Evolutionary conservation across 2,797 vertebrate genomes (phyloP), one percentile per base, ranked within the genome.

Genomic region (Melanotaenia maccullochi): DNA sequence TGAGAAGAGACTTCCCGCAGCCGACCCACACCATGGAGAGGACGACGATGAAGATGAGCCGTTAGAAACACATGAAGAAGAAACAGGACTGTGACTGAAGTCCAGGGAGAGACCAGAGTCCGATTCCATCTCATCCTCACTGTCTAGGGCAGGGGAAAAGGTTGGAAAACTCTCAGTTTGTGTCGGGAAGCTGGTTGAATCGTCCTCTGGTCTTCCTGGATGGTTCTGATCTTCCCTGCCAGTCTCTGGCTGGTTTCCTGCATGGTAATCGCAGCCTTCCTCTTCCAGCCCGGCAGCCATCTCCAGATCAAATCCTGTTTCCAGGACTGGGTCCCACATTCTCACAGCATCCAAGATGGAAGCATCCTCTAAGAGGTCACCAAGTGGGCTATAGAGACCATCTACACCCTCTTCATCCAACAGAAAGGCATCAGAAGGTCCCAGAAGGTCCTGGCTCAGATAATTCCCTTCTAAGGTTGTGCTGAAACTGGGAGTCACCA

Each of bases 51-150:
- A 93, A 1, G 91, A 94, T 7, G 95, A 96, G 7, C 94, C 94
- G 78, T 97, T 96, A 0, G 97, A 98, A 77, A 92, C 92, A 87
- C 94, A 95, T 49, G 96, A 95, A 54, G 97, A 95, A 54, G 97
- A 99, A 58, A 94, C 93, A 1, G 96, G 96, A 25, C 96, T 97
- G 89, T 93, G 95, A 88, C 97, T 97, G 2, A 95, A 98, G 91
- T 97, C 94, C 80, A 99, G 85, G 62, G 97, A 99, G 24, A 99
- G 96, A 18, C 97, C 98, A 0, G 97, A 99, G 89, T 99, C 97
- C 0, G 97, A 97, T 55, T 98, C 97, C 3, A 94, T 93, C 69
- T 96, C 96, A 58, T 94, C 93, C 4, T 94, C 89, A 2, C 2
- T 33, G 5, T 76, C 92, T 93, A 62, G 42, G 11, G 20, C 72